phyloP scores from a whole-genome alignment of 2,113 vertebrate genomes.

The Phalacrocorax pelagicus region DNA sequence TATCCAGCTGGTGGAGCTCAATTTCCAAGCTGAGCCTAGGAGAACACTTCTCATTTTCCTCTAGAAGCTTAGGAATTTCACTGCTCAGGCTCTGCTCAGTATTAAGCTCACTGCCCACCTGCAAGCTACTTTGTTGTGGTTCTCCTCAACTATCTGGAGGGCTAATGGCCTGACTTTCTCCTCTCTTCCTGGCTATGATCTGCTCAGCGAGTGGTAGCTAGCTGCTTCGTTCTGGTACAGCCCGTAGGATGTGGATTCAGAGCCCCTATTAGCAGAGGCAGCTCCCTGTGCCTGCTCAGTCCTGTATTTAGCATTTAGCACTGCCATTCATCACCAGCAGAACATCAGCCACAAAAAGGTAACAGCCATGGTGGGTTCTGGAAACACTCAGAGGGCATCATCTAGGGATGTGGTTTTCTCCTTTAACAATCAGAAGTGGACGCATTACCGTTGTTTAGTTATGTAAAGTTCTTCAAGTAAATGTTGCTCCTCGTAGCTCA shows the following conservation, averaged over 20 bases:
- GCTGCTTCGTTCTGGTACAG: background rate
- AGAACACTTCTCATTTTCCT: background rate
- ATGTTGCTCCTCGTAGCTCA: constrained; percentile 85
- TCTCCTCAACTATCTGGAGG: background rate
- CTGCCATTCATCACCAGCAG: background rate
- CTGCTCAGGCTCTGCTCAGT: background rate
- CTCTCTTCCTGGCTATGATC: background rate
- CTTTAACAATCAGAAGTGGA: background rate
- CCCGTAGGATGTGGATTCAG: background rate
- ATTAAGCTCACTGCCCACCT: background rate
- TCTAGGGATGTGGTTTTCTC: background rate
- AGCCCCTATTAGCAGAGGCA: background rate
- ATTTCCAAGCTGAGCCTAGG: background rate
- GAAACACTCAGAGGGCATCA: background rate
- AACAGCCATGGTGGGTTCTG: background rate
- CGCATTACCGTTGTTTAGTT: constrained; percentile 84
- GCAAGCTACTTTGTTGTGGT: background rate
- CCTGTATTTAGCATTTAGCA: background rate
- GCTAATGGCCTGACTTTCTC: background rate
- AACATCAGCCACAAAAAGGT: background rate
- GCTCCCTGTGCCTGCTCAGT: background rate
- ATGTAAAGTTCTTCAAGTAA: constrained; percentile 87
- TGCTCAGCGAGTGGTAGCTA: background rate
- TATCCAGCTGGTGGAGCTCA: background rate
- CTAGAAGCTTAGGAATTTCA: background rate